Percentiles rank a stretch among this genome's conserved stretches.
These are phyloP conservation scores for Diachrysia chrysitis DNA, from an alignment of 2,888 invertebrate species.

Conservation along the genomic window DNA sequence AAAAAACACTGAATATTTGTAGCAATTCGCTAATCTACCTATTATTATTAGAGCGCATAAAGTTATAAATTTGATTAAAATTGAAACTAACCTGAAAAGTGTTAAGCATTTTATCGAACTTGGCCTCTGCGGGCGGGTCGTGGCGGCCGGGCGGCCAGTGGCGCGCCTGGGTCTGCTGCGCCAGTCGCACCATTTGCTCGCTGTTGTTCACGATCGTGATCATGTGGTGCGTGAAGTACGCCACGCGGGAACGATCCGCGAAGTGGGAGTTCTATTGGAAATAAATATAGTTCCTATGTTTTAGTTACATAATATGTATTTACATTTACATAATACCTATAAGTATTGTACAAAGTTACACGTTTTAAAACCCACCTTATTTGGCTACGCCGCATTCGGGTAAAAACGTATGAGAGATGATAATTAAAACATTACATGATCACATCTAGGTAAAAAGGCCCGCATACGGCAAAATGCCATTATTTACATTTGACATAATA, in stretches of 20 bases:
- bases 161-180: conserved; percentile 95
- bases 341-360: too few species aligned
- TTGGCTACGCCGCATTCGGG: too few species aligned
- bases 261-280: conserved; percentile 92
- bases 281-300: not conserved
- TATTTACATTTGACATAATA: not conserved
- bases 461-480: too few species aligned
- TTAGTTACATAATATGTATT: too few species aligned
- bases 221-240: conserved; percentile 98
- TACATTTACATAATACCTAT: too few species aligned
- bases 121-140: conserved; percentile 89
- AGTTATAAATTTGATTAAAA: too few species aligned
- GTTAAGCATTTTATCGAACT: conserved; percentile 89
- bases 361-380: too few species aligned
- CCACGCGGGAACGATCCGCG: conserved; percentile 95
- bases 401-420: too few species aligned
- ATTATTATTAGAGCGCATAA: too few species aligned
- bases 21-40: too few species aligned
- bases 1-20: too few species aligned
- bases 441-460: too few species aligned
- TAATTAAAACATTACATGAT: not conserved
- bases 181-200: conserved; percentile 96
- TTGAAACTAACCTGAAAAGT: conserved; percentile 90
- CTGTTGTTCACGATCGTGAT: conserved; percentile 99
- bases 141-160: conserved; percentile 92